Conservation (phyloP, 1,140 invertebrate species). For the Ceratoteleas bidentatus region DNA sequence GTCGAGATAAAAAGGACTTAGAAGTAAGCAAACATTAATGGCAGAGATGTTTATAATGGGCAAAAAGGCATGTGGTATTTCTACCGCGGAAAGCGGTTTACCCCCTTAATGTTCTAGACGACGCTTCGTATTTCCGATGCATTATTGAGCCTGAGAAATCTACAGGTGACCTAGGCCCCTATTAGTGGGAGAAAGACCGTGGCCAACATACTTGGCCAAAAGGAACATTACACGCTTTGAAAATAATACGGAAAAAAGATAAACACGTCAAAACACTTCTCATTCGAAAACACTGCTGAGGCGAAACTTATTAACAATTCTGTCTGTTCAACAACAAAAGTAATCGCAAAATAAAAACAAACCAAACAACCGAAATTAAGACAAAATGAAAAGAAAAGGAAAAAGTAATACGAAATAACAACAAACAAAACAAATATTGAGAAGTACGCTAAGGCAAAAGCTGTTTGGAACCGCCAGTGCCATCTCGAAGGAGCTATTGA, state of each 20-base stretch:
- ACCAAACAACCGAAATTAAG: too few species aligned
- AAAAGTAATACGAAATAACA: too few species aligned
- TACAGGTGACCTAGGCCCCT: conserved; percentile 72
- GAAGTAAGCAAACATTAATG: conserved; percentile 34
- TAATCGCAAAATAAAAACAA: background rate
- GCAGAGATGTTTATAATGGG: conserved; percentile 47
- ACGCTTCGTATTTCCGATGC: conserved; percentile 72
- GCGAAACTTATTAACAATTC: too few species aligned
- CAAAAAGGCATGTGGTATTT: conserved; percentile 65
- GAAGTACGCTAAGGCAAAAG: too few species aligned
- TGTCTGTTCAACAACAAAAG: too few species aligned
- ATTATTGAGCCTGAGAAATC: conserved; percentile 78
- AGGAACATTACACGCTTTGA: conserved; percentile 43
- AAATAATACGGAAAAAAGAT: conserved; percentile 49
- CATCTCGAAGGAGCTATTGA: too few species aligned
- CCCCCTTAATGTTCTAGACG: conserved; percentile 64
- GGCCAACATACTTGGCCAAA: conserved; percentile 52
- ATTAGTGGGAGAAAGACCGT: conserved; percentile 69
- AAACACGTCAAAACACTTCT: conserved; percentile 63
- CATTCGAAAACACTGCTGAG: background rate
- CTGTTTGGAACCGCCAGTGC: too few species aligned
- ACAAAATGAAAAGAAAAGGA: too few species aligned
- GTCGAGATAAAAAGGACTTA: background rate
- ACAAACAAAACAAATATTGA: too few species aligned
- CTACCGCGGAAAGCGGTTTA: conserved; percentile 60